phyloP scores from a whole-genome alignment of 2,797 vertebrate genomes.

The Sebastes nivosus region DNA sequence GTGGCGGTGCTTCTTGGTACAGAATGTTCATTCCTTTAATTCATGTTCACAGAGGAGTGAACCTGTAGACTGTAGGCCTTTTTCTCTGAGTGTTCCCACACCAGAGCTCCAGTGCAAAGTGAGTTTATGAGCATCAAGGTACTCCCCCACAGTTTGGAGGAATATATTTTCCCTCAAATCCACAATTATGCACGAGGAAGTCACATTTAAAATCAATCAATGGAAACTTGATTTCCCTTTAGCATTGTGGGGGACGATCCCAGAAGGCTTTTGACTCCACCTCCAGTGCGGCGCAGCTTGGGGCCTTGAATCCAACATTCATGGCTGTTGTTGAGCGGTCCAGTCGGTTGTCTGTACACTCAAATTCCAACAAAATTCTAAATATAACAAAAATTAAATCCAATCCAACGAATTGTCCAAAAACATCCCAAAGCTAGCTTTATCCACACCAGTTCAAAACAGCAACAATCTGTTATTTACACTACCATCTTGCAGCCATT shows the following conservation, averaged over 20 bases:
- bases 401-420: conserved; percentile 41
- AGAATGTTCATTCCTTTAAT: conserved; percentile 2
- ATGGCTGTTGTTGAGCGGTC: conserved; percentile 29
- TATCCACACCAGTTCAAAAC: conserved; percentile 30
- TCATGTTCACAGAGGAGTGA: conserved; percentile 20
- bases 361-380: conserved; percentile 38
- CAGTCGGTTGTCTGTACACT: conserved; percentile 24
- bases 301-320: conserved; percentile 51
- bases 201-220: conserved; percentile 74
- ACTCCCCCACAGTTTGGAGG: conserved; percentile 10
- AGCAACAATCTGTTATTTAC: neutral
- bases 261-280: conserved; percentile 48
- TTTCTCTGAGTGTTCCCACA: conserved; percentile 21
- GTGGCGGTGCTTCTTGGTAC: neutral
- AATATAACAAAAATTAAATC: conserved; percentile 30
- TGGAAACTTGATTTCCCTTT: conserved; percentile 71
- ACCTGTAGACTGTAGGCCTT: conserved; percentile 14
- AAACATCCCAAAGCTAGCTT: conserved; percentile 35
- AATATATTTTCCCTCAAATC: conserved; percentile 44
- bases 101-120: conserved; percentile 19
- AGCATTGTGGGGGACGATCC: conserved; percentile 36
- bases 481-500: conserved; percentile 10
- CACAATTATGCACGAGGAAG: conserved; percentile 58
- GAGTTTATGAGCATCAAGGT: conserved; percentile 24
- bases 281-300: conserved; percentile 27